phyloP scores from a whole-genome alignment of 2,113 vertebrate genomes.

The Pterocles orientalis region DNA sequence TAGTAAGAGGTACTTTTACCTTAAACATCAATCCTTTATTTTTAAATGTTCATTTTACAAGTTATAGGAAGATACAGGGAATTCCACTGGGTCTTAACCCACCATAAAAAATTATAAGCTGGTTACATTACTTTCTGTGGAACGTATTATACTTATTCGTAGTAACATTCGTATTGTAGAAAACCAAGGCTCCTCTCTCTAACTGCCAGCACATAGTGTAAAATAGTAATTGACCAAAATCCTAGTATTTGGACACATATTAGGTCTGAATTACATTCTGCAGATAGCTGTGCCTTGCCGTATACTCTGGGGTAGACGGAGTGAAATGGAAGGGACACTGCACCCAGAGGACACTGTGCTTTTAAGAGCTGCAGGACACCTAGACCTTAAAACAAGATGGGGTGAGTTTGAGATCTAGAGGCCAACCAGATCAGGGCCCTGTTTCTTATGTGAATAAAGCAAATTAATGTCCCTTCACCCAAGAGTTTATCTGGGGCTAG shows the following conservation, averaged over 20 bases:
- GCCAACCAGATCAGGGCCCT: not conserved
- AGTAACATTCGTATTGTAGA: not conserved
- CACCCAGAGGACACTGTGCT: rapidly evolving
- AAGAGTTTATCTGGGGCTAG: not conserved
- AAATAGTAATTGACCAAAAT: not conserved
- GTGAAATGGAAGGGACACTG: not conserved
- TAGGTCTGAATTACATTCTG: not conserved
- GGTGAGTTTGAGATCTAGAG: not conserved
- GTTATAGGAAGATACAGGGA: not conserved
- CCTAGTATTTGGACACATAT: not conserved
- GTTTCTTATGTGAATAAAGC: not conserved
- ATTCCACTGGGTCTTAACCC: not conserved
- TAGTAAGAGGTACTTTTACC: not conserved
- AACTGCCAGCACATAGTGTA: not conserved
- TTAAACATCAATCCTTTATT: not conserved
- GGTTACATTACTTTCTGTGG: not conserved
- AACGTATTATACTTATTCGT: not conserved
- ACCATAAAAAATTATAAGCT: not conserved
- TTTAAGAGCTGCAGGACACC: not conserved
- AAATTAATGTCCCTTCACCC: not conserved
- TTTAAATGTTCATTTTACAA: not conserved
- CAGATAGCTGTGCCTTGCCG: not conserved
- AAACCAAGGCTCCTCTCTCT: not conserved
- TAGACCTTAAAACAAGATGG: not conserved
- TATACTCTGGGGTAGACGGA: not conserved